phyloP scores from a whole-genome alignment of 2,888 invertebrate genomes.

The Steinernema hermaphroditum region DNA sequence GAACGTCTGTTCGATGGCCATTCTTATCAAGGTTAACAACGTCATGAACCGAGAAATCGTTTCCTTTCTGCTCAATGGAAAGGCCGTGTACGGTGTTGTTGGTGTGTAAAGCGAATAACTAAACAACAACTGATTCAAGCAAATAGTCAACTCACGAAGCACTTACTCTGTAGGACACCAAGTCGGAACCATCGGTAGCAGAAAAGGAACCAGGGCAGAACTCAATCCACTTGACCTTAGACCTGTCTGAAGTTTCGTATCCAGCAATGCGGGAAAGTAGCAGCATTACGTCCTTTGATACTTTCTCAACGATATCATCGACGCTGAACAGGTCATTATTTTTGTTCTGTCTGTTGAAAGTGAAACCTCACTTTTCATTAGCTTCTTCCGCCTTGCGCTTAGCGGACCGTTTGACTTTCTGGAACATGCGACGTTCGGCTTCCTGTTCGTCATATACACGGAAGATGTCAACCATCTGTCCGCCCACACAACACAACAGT shows the following conservation, averaged over 20 bases:
- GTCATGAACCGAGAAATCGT: slow-evolving; percentile 32
- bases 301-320: slow-evolving; percentile 38
- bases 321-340: slow-evolving; percentile 31
- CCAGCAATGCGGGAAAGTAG: slow-evolving; percentile 71
- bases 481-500: slow-evolving; percentile 77
- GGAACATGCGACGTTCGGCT: slow-evolving; percentile 73
- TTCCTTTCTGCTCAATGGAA: slow-evolving; percentile 38
- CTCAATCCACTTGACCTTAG: slow-evolving; percentile 63
- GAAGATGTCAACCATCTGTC: slow-evolving; percentile 77
- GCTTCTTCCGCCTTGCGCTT: slow-evolving; percentile 31
- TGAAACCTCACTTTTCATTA: not conserved
- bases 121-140: slow-evolving; percentile 22
- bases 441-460: slow-evolving; percentile 79
- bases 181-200: not conserved
- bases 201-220: slow-evolving; percentile 36
- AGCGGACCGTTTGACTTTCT: not conserved
- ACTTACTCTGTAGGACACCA: slow-evolving; percentile 38
- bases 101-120: slow-evolving; percentile 52
- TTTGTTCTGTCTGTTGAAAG: not conserved
- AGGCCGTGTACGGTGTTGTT: slow-evolving; percentile 56
- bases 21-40: slow-evolving; percentile 34
- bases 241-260: slow-evolving; percentile 66
- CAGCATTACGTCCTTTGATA: slow-evolving; percentile 59
- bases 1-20: slow-evolving; percentile 87
- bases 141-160: too few relatives aligned